A percentile compares a stretch with the other conserved stretches of the same genome.
Evolutionary conservation across 2,113 vertebrate species (phyloP).

Genomic region (Gobio gobio): DNA sequence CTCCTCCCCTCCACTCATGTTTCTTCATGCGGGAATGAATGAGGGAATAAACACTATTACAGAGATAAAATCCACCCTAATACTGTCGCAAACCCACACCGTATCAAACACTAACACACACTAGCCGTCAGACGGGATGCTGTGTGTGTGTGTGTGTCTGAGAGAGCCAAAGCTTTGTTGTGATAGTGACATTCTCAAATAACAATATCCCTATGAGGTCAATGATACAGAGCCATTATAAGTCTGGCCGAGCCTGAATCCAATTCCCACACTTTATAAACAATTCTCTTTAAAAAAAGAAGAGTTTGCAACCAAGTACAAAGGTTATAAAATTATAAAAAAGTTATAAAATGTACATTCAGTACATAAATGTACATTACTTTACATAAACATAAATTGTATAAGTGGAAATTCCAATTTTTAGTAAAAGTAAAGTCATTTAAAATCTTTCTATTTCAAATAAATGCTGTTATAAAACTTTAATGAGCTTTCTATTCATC

Average conservation of each 20-base stretch:
- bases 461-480: not conserved
- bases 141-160: no score
- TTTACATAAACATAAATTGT: not conserved
- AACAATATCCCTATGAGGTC: constrained; percentile 21
- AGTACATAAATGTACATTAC: not conserved
- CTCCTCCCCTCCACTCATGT: not conserved
- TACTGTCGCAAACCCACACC: constrained; percentile 30
- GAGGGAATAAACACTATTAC: constrained; percentile 26
- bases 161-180: constrained; percentile 15
- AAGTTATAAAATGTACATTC: not conserved
- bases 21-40: constrained; percentile 57
- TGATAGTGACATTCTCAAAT: constrained; percentile 9
- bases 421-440: not conserved
- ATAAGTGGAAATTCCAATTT: not conserved
- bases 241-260: constrained; percentile 16
- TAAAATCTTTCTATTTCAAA: not conserved
- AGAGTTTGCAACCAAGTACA: not conserved
- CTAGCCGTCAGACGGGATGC: not conserved
- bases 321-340: not conserved
- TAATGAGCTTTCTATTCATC: not conserved
- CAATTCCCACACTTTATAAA: not conserved
- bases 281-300: not conserved
- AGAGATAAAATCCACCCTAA: constrained; percentile 9
- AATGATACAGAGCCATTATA: constrained; percentile 46
- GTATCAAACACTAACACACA: not conserved